Evolutionary conservation across 2,113 vertebrate genomes (phyloP), one percentile per base, ranked within the genome.

Genomic region (Alouatta palliata): DNA sequence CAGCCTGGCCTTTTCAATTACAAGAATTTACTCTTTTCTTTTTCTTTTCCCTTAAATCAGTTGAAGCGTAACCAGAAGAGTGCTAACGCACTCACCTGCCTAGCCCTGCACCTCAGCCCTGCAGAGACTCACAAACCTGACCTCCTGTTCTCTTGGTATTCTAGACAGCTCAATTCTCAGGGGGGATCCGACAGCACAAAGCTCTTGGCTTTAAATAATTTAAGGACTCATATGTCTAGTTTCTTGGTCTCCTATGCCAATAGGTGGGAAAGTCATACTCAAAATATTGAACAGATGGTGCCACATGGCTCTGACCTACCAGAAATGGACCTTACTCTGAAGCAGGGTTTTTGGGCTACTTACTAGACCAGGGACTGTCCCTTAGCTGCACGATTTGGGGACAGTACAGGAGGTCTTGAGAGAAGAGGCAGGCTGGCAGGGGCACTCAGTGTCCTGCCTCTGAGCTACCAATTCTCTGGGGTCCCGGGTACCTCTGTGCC

Each of bases 291-390:
- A 52, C 11, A 75, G 52, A 37, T 23, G 9, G n/a, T 5, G 19
- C 45, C 56, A 27, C 20, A 12, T 8, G n/a, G 35, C 66, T 90
- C 76, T 54, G 64, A 99, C 98, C 95, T 98, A 98, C 84, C 98
- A 98, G 82, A 99, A 98, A 97, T 77, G 96, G 68, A 99, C 96
- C 88, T 90, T 97, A 49, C 95, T 95, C 76, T 52, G 97, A 64
- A 96, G 68, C 43, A 93, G 56, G 1, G 97, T 96, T 84, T 98
- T 98, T 43, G 77, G 97, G 95, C 98, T 93, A 40, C 96, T 86
- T 0, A 92, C 98, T 90, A 98, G 97, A 96, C 98, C 98, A 14
- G 98, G 98, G 4, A 14, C 21, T 64, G 6, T 61, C 37, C 25
- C 56, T 87, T 79, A 68, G 61, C 14, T 77, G 25, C 61, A 70